These are phyloP conservation scores for Apostichopus japonicus DNA, from an alignment of 35 echinoderm and acorn worm species.

Conservation along the genomic window DNA sequence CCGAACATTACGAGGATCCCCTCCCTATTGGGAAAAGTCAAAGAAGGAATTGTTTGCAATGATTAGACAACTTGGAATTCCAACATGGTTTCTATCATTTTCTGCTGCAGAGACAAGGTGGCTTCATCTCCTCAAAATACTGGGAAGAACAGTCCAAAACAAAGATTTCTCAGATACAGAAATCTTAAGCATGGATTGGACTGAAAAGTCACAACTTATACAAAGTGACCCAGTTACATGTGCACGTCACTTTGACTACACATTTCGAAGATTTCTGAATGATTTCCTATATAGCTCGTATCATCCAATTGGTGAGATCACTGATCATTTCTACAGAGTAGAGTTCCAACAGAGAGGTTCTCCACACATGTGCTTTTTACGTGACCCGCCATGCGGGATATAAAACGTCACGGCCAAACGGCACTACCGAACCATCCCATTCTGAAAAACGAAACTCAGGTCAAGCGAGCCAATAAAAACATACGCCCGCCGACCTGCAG, in stretches of 20 bases:
- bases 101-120: constrained; percentile 30
- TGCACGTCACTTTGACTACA: constrained; percentile 63
- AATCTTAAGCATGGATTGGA: constrained; percentile 51
- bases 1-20: too few species aligned
- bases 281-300: constrained; percentile 57
- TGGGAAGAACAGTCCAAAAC: constrained; percentile 46
- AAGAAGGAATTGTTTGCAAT: constrained; percentile 25
- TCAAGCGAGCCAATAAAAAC: too few species aligned
- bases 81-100: background rate
- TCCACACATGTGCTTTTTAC: too few species aligned
- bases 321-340: constrained; percentile 63
- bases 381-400: too few species aligned
- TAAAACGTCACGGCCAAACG: too few species aligned
- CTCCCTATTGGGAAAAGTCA: too few species aligned
- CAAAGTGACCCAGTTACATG: constrained; percentile 70
- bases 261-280: constrained; percentile 44
- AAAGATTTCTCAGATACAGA: constrained; percentile 49
- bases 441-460: too few species aligned
- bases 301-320: constrained; percentile 55
- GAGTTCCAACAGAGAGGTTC: constrained; percentile 71
- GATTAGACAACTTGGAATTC: background rate
- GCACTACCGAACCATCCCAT: too few species aligned
- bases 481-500: too few species aligned
- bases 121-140: constrained; percentile 40
- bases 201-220: constrained; percentile 63